phyloP scores from a whole-genome alignment of 2,113 vertebrate genomes.

The Corydoras sp. region DNA sequence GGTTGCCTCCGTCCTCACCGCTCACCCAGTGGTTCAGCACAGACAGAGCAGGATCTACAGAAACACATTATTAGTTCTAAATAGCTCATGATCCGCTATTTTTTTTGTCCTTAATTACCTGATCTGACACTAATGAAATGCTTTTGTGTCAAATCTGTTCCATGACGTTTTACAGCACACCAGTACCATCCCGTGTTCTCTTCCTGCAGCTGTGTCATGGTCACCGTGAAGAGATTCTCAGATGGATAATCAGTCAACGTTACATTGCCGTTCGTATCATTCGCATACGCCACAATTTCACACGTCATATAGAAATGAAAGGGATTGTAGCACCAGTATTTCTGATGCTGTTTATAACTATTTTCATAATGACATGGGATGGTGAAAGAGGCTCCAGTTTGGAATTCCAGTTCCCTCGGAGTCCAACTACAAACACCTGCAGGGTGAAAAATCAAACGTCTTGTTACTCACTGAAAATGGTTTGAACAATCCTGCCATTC shows the following conservation, averaged over 20 bases:
- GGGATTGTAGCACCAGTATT: constrained; percentile 31
- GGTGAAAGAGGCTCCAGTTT: constrained; percentile 19
- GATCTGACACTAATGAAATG: not conserved
- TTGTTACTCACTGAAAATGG: too few relatives aligned
- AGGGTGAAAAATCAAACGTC: too few relatives aligned
- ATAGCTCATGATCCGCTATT: not conserved
- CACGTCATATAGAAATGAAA: not conserved
- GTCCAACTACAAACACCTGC: not conserved
- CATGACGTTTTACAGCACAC: not conserved
- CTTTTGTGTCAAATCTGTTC: not conserved
- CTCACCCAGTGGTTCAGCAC: constrained; percentile 15
- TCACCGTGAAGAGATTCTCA: constrained; percentile 33
- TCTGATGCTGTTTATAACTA: constrained; percentile 4
- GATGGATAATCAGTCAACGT: constrained; percentile 24
- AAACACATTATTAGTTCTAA: not conserved
- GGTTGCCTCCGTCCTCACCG: constrained; percentile 7
- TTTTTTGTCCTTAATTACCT: constrained; percentile 1
- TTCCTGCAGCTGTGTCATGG: constrained; percentile 24
- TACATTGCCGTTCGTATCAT: not conserved
- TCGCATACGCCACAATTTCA: constrained; percentile 3
- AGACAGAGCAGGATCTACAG: constrained; percentile 16
- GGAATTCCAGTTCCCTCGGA: not conserved
- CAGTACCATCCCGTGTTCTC: constrained; percentile 6
- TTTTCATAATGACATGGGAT: constrained; percentile 32
- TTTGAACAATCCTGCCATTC: too few relatives aligned